These are phyloP conservation scores for Seira sanloemensis DNA, from an alignment of 2,888 invertebrate species.

Conservation along the genomic window DNA sequence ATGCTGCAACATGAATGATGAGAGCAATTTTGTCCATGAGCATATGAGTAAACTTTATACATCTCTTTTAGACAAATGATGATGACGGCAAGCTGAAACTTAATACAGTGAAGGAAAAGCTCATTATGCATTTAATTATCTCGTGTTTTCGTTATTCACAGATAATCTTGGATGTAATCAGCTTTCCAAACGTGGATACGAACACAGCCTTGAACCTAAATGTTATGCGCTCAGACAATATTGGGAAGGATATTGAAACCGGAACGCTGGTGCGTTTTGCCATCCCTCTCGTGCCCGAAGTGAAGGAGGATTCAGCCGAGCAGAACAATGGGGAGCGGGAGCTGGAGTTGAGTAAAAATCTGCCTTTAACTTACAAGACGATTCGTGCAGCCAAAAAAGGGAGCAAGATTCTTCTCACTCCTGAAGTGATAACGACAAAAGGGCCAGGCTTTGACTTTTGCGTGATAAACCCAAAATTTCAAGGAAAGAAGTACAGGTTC, in stretches of 20 bases:
- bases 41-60: neutral
- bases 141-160: conserved; percentile 52
- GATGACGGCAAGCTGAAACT: neutral
- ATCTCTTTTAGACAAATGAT: neutral
- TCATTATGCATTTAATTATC: conserved; percentile 27
- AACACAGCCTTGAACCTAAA: conserved; percentile 51
- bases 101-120: neutral
- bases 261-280: conserved; percentile 55
- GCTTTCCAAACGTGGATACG: conserved; percentile 57
- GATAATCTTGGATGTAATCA: conserved; percentile 75
- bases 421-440: conserved; percentile 65
- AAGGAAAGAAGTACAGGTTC: conserved; percentile 76
- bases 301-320: conserved; percentile 42
- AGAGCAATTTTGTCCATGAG: neutral
- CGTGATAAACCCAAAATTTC: conserved; percentile 76
- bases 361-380: conserved; percentile 75
- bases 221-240: conserved; percentile 40
- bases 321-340: conserved; percentile 15
- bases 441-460: conserved; percentile 77
- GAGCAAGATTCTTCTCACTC: conserved; percentile 73
- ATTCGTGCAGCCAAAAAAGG: conserved; percentile 75
- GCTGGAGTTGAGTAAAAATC: conserved; percentile 73
- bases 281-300: conserved; percentile 36
- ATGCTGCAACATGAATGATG: conserved; percentile 2
- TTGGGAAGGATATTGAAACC: conserved; percentile 50